Base-by-base conservation (phyloP, 2,113 vertebrate genomes). In the Nymphicus hollandicus region DNA sequence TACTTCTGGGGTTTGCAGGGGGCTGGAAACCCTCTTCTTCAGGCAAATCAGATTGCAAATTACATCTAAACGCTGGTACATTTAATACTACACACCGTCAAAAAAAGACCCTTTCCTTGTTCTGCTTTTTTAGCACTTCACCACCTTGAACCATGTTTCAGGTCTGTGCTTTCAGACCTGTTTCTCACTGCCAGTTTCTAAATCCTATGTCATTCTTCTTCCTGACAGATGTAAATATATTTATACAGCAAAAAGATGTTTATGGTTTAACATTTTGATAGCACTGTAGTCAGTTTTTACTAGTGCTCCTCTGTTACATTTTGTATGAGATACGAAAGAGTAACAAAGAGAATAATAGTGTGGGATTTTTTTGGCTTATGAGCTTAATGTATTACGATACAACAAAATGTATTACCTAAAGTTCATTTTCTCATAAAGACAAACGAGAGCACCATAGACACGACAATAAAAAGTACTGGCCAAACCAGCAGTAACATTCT, bases 201-300 rank as follows among this genome's bases (percentile, higher is more conserved):
- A 90, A 90, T 65, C 60, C 53, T 44, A 15, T 44, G 80, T 82
- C 73, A 81, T 89, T 89, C 79, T 93, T 86, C 71, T 82, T 92
- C 71, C 50, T 71, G 53, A 46, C 23, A 74, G 74, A 83, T 81
- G 65, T 43, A 68, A 78, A 80, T 68, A 65, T 46, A 76, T 74
- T 81, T 86, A 24, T 41, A 55, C 9, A 61, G 77, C 41, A 81
- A 81, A 55, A 72, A 49, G 24, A 29, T 87, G 61, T 74, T 88
- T 84, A 86, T 43, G 41, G 92, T 53, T 93, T 95, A 92, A 88
- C 43, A 56, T 88, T 93, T 88, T 92, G 95, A 93, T 92, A 94
- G 88, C 6, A 14, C 65, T 41, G 39, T 28, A 88, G 82, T 79
- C 89, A 94, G 61, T 71, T 88, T 93, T 92, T 81, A 86, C 88